phyloP scores from a whole-genome alignment of 1,140 invertebrate species.

The Wasmannia auropunctata region DNA sequence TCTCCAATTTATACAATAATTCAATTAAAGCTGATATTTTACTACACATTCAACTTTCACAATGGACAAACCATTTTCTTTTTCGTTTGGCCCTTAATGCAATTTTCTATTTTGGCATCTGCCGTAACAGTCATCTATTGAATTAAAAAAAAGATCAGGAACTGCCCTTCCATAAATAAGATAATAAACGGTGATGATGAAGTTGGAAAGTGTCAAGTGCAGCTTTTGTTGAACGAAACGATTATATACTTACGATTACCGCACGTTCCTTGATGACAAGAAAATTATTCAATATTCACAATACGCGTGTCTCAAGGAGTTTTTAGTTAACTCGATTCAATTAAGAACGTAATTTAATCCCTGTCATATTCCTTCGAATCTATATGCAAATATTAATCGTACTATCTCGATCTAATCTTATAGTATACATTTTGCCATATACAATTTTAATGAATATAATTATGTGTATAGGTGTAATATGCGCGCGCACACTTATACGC shows the following conservation, averaged over 20 bases:
- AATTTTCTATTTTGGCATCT: slow-evolving; percentile 70
- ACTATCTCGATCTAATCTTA: slow-evolving; percentile 63
- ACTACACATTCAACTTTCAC: slow-evolving; percentile 68
- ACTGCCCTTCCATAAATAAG: slow-evolving; percentile 65
- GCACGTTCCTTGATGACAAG: slow-evolving; percentile 51
- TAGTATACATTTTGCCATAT: slow-evolving; percentile 69
- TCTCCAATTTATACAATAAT: slow-evolving; percentile 70
- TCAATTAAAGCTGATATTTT: slow-evolving; percentile 74
- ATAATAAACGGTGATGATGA: slow-evolving; percentile 54
- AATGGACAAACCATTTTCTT: slow-evolving; percentile 66
- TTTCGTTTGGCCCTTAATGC: slow-evolving; percentile 42
- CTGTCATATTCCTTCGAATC: slow-evolving; percentile 61
- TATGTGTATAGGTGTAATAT: slow-evolving; percentile 51
- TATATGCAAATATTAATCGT: slow-evolving; percentile 71
- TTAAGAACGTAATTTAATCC: slow-evolving; percentile 64
- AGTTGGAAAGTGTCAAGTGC: slow-evolving; percentile 63
- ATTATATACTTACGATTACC: slow-evolving; percentile 65
- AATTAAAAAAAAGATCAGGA: slow-evolving; percentile 66
- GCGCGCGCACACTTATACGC: slow-evolving; percentile 49
- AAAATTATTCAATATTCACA: slow-evolving; percentile 66
- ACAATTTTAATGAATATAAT: slow-evolving; percentile 68
- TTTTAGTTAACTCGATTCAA: slow-evolving; percentile 59
- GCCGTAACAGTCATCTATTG: slow-evolving; percentile 63
- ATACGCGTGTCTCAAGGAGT: slow-evolving; percentile 53
- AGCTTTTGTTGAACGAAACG: slow-evolving; percentile 55